Evolutionary conservation across 2,113 vertebrate species (phyloP), one percentile per base, ranked within the genome.

Genomic region (Xyrauchen texanus): DNA sequence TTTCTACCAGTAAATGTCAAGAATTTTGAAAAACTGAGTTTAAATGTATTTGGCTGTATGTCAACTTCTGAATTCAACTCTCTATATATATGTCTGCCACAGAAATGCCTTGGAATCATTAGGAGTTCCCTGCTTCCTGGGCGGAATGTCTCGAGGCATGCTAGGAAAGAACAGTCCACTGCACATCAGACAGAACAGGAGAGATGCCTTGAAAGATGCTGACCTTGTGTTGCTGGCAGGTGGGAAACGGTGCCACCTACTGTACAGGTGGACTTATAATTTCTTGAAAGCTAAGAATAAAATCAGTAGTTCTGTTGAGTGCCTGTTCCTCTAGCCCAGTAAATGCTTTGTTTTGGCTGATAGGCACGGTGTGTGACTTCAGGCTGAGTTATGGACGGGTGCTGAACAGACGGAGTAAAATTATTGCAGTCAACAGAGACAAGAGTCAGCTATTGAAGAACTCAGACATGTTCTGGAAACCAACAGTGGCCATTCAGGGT

Each of bases 321-420:
- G 21, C 21, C 21, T 34, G 21, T 34, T 34, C 21, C 12, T 61
- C 12, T 12, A 13, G 57, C 0, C 80, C 45, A 49, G 11, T 4
- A 58, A 44, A 58, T 47, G 76, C 6, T 58, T 65, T 81, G 64
- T 65, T 80, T 51, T 78, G 42, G 63, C 6, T 47, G 15, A 13
- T 66, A 98, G 97, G 97, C 0, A 88, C 91, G 0, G 95, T 98
- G 78, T 98, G 97, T 53, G 97, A 98, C 87, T 98, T 98, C 85
- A 93, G 96, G 6, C 88, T 98, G 76, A 95, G 96, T 57, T 98
- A 98, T 0, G 96, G 97, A 9, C 91, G 94, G 4, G 92, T 94
- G 34, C 90, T 98, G 0, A 95, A 84, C 77, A 92, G 91, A 47
- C 87, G 86, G 42, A 92, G 96, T 84, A 93, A 91, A 80, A 87